phyloP scores from a whole-genome alignment of 2,888 invertebrate genomes.

The Hypomecis atomaria region DNA sequence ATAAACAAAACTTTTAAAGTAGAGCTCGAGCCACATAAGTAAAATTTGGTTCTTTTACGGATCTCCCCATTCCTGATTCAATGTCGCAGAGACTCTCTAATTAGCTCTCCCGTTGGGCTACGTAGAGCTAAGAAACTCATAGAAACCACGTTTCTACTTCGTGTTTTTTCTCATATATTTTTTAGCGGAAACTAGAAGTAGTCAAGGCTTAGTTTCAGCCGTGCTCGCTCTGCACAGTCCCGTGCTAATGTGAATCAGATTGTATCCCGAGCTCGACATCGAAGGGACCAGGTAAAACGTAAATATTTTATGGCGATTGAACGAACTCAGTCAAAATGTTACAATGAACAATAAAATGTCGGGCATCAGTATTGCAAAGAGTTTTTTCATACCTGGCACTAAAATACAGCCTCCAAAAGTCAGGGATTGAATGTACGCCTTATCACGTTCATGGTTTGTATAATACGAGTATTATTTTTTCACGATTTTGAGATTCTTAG shows the following conservation, averaged over 20 bases:
- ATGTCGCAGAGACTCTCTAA: no score
- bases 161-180: no score
- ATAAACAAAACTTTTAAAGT: no score
- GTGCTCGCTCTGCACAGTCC: background rate
- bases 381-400: background rate
- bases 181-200: background rate
- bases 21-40: no score
- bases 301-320: slow-evolving; percentile 48
- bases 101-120: no score
- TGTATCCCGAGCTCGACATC: slow-evolving; percentile 35
- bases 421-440: background rate
- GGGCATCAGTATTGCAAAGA: slow-evolving; percentile 15
- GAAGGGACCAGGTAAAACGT: slow-evolving; percentile 32
- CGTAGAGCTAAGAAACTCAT: no score
- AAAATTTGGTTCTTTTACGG: no score
- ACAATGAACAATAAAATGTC: slow-evolving; percentile 41
- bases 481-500: no score
- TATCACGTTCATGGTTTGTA: background rate
- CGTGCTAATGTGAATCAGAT: background rate
- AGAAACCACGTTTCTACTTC: no score
- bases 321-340: slow-evolving; percentile 43
- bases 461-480: no score
- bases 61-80: no score
- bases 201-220: background rate
- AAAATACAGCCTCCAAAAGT: slow-evolving; percentile 12